Base-by-base conservation (phyloP, 2,888 invertebrate species). In the Tetragonula carbonaria region DNA sequence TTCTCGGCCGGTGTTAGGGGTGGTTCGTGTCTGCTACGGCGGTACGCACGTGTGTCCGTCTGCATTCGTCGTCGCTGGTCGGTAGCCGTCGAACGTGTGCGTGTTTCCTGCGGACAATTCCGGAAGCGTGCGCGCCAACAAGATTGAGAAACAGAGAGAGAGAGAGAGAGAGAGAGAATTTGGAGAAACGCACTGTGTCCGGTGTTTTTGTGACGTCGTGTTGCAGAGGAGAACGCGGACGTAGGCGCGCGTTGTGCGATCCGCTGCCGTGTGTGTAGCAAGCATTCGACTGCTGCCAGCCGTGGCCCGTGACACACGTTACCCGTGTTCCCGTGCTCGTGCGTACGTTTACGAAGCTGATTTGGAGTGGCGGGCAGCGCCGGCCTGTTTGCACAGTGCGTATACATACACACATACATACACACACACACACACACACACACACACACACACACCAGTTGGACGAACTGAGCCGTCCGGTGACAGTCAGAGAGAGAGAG, bases 1-100 rank as follows among this genome's bases (percentile, higher is more conserved):
- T 86, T 81, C 80, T 81, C 85, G 84, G 76, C 80, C 82, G 83
- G 57, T 74, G 80, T 79, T 38, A 75, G 82, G 87, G 82, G 80
- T 74, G 80, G 83, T 65, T 87, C 76, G 82, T 80, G 72, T 23
- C 8, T 71, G 59, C 23, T 62, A 16, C 21, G 57, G 21, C 28
- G 23, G 28, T n/a, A 62, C 65, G 80, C 91, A 89, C 88, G 89
- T 90, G 84, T 77, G 74, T 82, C 8, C n/a, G 23, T 14, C 21
- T 38, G 55, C 50, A 28, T 33, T 51, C 11, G 28, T 55, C 21
- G 57, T 63, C 4, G 11, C 13, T 65, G 14, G 21, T 38, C 45
- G 72, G 72, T 72, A 18, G 6, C n/a, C n/a, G 21, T 33, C 63
- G 63, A 28, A 53, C 45, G 21, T n/a, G 21, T n/a, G 21, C 51